phyloP scores from a whole-genome alignment of 2,113 vertebrate genomes.

The Chascanopsetta lugubris region DNA sequence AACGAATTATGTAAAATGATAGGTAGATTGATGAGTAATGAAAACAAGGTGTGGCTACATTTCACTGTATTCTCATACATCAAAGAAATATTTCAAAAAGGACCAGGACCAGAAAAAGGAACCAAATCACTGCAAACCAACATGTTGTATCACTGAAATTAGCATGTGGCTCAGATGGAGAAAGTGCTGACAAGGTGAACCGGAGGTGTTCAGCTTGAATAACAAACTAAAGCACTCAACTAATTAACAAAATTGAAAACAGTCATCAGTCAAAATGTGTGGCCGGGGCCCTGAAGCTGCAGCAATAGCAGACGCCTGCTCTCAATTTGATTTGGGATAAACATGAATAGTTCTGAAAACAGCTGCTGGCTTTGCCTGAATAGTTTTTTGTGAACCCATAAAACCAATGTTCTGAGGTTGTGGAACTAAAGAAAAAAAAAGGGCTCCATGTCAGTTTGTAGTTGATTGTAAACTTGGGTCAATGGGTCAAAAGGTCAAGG shows the following conservation, averaged over 20 bases:
- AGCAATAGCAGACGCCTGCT: slow-evolving; percentile 39
- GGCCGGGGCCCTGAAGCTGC: slow-evolving; percentile 1
- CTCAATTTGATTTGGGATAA: slow-evolving; percentile 21
- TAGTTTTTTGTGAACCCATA: too few relatives aligned
- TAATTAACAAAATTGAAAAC: slow-evolving; percentile 59
- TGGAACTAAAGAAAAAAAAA: too few relatives aligned
- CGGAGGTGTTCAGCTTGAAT: slow-evolving; percentile 32
- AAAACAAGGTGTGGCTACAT: background rate
- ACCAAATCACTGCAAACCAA: too few relatives aligned
- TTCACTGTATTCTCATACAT: too few relatives aligned
- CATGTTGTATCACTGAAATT: too few relatives aligned
- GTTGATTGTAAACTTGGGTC: background rate
- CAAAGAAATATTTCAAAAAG: too few relatives aligned
- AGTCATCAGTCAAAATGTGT: slow-evolving; percentile 47
- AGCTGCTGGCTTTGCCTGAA: slow-evolving; percentile 17
- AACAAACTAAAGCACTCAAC: slow-evolving; percentile 45
- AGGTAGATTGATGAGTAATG: background rate
- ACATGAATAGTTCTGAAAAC: slow-evolving; percentile 21
- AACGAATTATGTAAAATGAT: background rate
- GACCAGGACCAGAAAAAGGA: background rate
- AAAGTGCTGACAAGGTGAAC: slow-evolving; percentile 31
- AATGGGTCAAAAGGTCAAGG: background rate
- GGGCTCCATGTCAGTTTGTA: background rate
- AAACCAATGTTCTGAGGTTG: too few relatives aligned
- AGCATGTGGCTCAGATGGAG: background rate